Percentiles rank a stretch among this genome's conserved stretches.
These are phyloP conservation scores for Enteromius mattozi DNA, from an alignment of 2,797 vertebrate species.

Conservation along the genomic window DNA sequence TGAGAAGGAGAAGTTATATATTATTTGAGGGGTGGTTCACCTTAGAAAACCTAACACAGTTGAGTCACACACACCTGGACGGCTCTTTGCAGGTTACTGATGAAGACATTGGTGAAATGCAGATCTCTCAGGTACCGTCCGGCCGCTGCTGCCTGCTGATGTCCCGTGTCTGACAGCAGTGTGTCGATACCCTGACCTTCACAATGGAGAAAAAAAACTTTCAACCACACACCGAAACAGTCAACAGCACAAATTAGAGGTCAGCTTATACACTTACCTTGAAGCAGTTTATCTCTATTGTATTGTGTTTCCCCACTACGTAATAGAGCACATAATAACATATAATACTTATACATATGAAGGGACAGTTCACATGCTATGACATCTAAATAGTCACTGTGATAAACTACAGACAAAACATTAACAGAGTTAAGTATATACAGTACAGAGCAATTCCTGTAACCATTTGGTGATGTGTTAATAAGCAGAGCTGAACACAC, in stretches of 20 bases:
- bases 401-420: not conserved
- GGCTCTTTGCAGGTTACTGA: slow-evolving; percentile 90
- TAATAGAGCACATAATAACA: slow-evolving; percentile 41
- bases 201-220: slow-evolving; percentile 56
- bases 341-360: not conserved
- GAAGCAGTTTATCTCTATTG: slow-evolving; percentile 93
- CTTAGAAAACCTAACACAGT: not conserved
- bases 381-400: not conserved
- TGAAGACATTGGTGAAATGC: slow-evolving; percentile 85
- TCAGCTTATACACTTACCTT: slow-evolving; percentile 79
- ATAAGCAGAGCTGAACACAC: not conserved
- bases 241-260: not conserved
- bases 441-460: not conserved
- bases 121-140: slow-evolving; percentile 84
- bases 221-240: slow-evolving; percentile 55
- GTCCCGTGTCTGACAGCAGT: slow-evolving; percentile 82
- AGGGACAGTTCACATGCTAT: not conserved
- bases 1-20: not conserved
- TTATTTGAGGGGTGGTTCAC: not conserved
- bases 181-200: slow-evolving; percentile 87
- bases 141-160: slow-evolving; percentile 85
- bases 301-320: slow-evolving; percentile 92
- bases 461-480: not conserved
- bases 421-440: not conserved
- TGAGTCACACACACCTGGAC: slow-evolving; percentile 80